Percentiles rank a stretch among this genome's conserved stretches.
Conservation (phyloP, 2,797 vertebrate species). For the Carcharodon carcharias region DNA sequence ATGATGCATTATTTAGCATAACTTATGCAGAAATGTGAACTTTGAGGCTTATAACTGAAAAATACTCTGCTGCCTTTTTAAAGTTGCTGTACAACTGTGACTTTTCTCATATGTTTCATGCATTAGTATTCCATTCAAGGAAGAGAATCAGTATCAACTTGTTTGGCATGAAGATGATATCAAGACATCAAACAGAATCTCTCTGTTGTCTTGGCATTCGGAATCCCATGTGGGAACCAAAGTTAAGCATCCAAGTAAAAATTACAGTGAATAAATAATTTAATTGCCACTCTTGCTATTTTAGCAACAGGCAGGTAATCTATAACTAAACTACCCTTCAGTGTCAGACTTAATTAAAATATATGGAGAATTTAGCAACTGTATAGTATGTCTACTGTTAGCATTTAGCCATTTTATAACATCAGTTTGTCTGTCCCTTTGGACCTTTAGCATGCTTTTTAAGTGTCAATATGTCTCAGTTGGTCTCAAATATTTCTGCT, state of each 20-base stretch:
- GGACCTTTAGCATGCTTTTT: background rate
- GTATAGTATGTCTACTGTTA: background rate
- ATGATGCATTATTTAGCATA: background rate
- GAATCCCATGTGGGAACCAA: background rate
- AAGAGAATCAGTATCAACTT: background rate
- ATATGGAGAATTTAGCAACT: background rate
- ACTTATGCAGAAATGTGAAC: background rate
- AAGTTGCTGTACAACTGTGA: background rate
- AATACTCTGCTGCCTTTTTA: background rate
- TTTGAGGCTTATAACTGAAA: background rate
- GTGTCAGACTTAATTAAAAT: background rate
- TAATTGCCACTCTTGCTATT: constrained; percentile 7
- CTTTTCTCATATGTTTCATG: background rate
- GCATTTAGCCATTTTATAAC: background rate
- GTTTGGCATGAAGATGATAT: background rate
- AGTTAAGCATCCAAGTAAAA: background rate
- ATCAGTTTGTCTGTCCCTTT: background rate
- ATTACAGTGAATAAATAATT: background rate
- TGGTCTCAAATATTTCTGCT: background rate
- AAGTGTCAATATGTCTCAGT: background rate
- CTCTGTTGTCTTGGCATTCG: background rate
- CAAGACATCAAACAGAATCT: background rate
- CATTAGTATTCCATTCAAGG: background rate
- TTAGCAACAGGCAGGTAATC: background rate
- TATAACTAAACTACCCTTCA: background rate